phyloP scores from a whole-genome alignment of 2,797 vertebrate species.

The Nyctibius grandis region DNA sequence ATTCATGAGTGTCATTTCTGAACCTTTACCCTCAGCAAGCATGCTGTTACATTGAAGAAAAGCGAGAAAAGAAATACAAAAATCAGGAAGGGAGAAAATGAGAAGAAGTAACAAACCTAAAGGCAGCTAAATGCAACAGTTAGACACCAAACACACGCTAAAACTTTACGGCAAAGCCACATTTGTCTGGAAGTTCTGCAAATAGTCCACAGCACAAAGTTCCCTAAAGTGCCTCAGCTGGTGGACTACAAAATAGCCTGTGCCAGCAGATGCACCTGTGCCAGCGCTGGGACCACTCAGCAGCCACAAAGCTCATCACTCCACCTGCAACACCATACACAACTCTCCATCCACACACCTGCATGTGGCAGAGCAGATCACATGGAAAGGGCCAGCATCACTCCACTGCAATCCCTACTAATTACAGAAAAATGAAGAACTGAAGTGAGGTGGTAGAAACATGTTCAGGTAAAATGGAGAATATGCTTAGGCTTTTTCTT shows the following conservation, averaged over 20 bases:
- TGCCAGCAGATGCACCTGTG: background rate
- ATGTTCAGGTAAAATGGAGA: background rate
- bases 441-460: background rate
- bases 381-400: rapidly evolving
- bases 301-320: rapidly evolving
- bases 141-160: background rate
- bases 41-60: background rate
- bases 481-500: background rate
- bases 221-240: background rate
- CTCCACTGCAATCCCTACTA: background rate
- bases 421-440: background rate
- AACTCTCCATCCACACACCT: background rate
- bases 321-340: rapidly evolving
- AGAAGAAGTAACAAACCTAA: background rate
- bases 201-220: background rate
- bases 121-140: background rate
- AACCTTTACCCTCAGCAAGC: background rate
- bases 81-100: background rate
- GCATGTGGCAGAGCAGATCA: background rate
- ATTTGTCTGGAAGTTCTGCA: background rate
- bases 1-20: background rate
- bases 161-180: background rate
- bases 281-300: background rate
- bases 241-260: background rate
- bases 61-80: background rate